Conservation (phyloP, 1,140 invertebrate species). For the Caenorhabditis tropicalis region DNA sequence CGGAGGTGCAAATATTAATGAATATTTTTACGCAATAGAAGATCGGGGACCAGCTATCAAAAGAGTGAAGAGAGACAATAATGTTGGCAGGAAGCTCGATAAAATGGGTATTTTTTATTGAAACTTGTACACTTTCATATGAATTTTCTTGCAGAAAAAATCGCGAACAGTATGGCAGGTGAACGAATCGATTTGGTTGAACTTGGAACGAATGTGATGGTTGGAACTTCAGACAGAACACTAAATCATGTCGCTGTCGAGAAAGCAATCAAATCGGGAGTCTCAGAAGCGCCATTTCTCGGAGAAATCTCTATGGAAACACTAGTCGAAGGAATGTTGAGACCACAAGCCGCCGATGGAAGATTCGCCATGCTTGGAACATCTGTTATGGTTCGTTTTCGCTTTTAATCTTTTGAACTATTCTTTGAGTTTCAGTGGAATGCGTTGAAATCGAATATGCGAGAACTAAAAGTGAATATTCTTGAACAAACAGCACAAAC, state of each 20-base stretch:
- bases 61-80: neutral
- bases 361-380: slow-evolving; percentile 8
- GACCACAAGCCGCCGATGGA: neutral
- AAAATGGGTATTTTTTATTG: neutral
- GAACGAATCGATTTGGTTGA: neutral
- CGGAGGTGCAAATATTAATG: neutral
- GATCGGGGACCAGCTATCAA: neutral
- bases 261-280: neutral
- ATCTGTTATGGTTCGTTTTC: neutral
- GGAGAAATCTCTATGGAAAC: slow-evolving; percentile 7
- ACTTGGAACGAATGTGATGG: neutral
- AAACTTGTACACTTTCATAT: neutral
- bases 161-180: neutral
- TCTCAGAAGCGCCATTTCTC: neutral
- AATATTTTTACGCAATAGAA: neutral
- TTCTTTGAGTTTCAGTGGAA: neutral
- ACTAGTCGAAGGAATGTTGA: neutral
- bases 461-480: neutral
- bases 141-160: neutral
- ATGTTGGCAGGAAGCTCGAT: neutral
- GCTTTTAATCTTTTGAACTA: neutral
- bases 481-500: neutral
- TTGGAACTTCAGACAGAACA: neutral
- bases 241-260: neutral
- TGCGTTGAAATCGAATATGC: slow-evolving; percentile 6